Percentiles rank a stretch among this genome's conserved stretches.
Conservation (phyloP, 1,140 invertebrate genomes). For the Sarcophaga peregrina region DNA sequence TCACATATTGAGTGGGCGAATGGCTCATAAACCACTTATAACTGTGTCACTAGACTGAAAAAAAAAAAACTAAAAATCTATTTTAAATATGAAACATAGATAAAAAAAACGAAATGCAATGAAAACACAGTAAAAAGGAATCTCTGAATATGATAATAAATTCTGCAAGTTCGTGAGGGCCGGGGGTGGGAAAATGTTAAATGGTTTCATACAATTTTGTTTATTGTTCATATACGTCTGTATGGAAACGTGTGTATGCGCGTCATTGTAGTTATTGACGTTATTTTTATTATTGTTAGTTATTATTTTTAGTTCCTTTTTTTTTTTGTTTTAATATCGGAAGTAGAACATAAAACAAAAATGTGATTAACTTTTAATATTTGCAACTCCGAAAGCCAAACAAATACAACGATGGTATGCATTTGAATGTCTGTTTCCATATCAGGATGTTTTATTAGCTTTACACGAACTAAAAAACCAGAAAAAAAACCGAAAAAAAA, state of each 20-base stretch:
- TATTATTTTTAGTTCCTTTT: too few relatives aligned
- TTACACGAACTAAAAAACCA: not conserved
- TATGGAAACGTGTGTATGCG: not conserved
- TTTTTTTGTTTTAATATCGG: not conserved
- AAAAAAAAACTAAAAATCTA: not conserved
- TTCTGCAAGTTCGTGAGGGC: not conserved
- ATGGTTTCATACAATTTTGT: constrained; percentile 6
- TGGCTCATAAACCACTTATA: not conserved
- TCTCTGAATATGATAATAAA: not conserved
- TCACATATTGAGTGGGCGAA: constrained; percentile 17
- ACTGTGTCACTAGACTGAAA: not conserved
- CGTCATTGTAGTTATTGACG: too few relatives aligned
- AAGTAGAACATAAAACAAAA: not conserved
- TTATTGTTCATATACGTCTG: not conserved
- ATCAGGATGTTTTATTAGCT: not conserved
- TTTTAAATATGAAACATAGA: not conserved
- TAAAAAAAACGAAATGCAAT: not conserved
- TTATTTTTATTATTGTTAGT: too few relatives aligned
- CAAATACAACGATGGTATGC: not conserved
- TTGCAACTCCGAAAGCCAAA: not conserved
- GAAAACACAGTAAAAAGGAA: too few relatives aligned
- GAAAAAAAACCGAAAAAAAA: too few relatives aligned
- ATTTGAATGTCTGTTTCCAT: not conserved
- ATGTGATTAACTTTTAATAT: constrained; percentile 11
- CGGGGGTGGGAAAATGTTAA: too few relatives aligned